Evolutionary conservation across 2,888 invertebrate genomes (phyloP).

Genomic region (Drosophila paranaensis): DNA sequence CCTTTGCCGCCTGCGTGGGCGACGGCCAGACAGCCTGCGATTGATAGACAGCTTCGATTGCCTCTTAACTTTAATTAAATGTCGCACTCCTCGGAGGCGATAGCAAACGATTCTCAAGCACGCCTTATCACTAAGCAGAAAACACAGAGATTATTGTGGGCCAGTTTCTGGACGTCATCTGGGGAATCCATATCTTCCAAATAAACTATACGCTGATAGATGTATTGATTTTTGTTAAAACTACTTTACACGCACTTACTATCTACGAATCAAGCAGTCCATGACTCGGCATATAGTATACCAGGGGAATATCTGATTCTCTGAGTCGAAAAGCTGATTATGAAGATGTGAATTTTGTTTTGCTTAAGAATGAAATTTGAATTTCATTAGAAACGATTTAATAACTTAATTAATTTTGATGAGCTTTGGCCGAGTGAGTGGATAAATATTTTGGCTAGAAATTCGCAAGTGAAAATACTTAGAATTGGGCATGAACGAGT

Average conservation of each 20-base stretch:
- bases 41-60: conserved; percentile 29
- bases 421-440: background rate
- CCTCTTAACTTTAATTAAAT: conserved; percentile 48
- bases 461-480: background rate
- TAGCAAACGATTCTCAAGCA: conserved; percentile 45
- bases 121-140: conserved; percentile 46
- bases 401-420: background rate
- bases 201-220: background rate
- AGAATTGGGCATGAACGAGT: background rate
- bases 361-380: background rate
- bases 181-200: background rate
- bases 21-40: conserved; percentile 85
- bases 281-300: background rate
- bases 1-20: conserved; percentile 91
- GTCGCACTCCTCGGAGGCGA: conserved; percentile 12
- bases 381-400: background rate
- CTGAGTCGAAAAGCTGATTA: conserved; percentile 1
- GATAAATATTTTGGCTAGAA: background rate
- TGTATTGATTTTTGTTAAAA: background rate
- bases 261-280: background rate
- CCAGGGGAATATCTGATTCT: background rate
- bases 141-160: conserved; percentile 33
- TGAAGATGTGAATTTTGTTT: background rate
- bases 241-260: background rate
- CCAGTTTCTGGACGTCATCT: background rate